Percentiles rank a stretch among this genome's conserved stretches.
phyloP scores from a whole-genome alignment of 2,888 invertebrate species.

The Aplocera efformata region DNA sequence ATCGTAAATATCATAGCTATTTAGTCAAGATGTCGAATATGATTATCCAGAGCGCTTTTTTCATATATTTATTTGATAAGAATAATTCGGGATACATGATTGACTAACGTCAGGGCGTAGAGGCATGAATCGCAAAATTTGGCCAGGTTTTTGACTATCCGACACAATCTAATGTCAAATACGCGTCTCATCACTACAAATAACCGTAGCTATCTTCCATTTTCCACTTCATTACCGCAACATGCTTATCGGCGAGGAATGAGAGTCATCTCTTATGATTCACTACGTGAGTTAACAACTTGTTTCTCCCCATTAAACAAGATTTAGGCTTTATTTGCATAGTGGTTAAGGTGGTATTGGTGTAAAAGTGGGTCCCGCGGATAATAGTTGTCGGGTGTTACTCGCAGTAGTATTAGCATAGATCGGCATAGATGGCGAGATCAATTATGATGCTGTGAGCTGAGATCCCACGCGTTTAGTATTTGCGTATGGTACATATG shows the following conservation, averaged over 20 bases:
- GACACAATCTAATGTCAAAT: too few species aligned
- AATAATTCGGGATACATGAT: too few species aligned
- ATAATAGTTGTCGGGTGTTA: conserved; percentile 30
- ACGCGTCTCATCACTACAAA: conserved; percentile 8
- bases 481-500: conserved; percentile 34
- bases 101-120: too few species aligned
- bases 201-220: conserved; percentile 13
- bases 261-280: conserved; percentile 27
- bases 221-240: conserved; percentile 22
- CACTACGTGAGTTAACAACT: conserved; percentile 24
- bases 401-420: conserved; percentile 48
- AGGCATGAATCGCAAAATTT: too few species aligned
- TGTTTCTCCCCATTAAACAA: conserved; percentile 4
- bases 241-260: conserved; percentile 19
- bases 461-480: conserved; percentile 42
- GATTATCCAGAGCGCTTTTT: too few species aligned
- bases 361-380: background rate
- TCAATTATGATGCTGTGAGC: conserved; percentile 54
- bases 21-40: too few species aligned
- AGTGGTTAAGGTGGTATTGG: conserved; percentile 4
- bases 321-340: conserved; percentile 12
- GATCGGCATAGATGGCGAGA: conserved; percentile 53
- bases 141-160: too few species aligned
- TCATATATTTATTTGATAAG: too few species aligned
- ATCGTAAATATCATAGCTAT: too few species aligned